Base-by-base conservation (phyloP, 2,797 vertebrate genomes). In the Cyprinodon diabolis region DNA sequence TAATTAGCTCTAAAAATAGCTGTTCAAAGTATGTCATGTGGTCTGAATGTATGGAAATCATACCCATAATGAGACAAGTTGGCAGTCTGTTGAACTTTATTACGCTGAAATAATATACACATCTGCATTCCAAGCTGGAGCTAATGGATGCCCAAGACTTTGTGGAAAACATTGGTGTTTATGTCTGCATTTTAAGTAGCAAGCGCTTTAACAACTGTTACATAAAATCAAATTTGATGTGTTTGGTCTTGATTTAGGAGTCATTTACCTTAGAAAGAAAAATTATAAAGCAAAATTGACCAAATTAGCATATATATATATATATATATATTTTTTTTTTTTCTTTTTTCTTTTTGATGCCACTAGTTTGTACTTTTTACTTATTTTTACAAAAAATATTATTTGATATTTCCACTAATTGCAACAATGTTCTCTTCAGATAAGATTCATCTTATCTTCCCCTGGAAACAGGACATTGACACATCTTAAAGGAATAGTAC, bases 41-140 rank as follows among this genome's bases (percentile, higher is more conserved):
- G 70, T 76, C 67, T 58, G 62, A 72, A 52, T 78, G 79, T 85
- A 89, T 87, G 79, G 79, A 86, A 89, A 81, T 72, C 79, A 83
- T 80, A 71, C 76, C 68, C 84, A 81, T 68, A 77, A 74, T 48
- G 74, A 80, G 51, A 37, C 70, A 25, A 35, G 69, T 47, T 82
- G 85, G 86, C 85, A 81, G 81, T 30, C 37, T 14, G 55, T 49
- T 3, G 10, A 43, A 54, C 76, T 70, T 11, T 77, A 84, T 79
- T 70, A 70, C 52, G 69, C 17, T 68, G 83, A 78, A 90, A 88
- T 88, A 83, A 82, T 78, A 69, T 43, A 79, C 82, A 84, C 77
- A 83, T 83, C 79, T 82, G 72, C 69, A 75, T 48, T 82, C 71
- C 72, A 71, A 77, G 67, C 83, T 77, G 85, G 40, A 58, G 77